A percentile compares a stretch with the other conserved stretches of the same genome.
Conservation (phyloP, 2,888 invertebrate genomes). For the Drosophila nigritarsus region DNA sequence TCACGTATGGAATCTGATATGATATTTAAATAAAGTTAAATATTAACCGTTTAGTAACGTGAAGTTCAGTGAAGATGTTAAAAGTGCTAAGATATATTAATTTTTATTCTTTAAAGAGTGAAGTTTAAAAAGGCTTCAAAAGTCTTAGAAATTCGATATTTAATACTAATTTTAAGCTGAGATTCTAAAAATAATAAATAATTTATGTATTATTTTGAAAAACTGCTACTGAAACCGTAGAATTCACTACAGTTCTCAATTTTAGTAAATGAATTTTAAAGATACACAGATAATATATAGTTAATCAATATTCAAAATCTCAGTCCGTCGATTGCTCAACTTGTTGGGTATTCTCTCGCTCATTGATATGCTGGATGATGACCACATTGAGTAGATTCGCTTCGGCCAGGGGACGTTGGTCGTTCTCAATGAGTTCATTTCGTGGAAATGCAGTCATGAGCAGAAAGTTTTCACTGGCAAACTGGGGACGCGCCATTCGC, state of each 20-base stretch:
- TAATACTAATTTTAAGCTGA: neutral
- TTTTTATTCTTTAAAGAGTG: neutral
- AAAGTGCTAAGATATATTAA: neutral
- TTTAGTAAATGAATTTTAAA: neutral
- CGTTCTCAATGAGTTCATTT: conserved; percentile 45
- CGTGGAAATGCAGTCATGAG: conserved; percentile 64
- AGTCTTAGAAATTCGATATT: neutral
- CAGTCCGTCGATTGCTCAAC: neutral
- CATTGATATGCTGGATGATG: conserved; percentile 63
- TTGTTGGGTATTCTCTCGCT: conserved; percentile 13
- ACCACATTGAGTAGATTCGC: conserved; percentile 65
- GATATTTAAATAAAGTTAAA: neutral
- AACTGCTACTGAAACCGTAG: neutral
- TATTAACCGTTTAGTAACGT: neutral
- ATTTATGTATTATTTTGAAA: neutral
- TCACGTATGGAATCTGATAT: conserved; percentile 82
- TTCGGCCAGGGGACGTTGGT: conserved; percentile 54
- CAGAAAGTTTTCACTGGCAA: conserved; percentile 36
- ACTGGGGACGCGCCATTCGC: conserved; percentile 58
- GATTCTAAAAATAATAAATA: neutral
- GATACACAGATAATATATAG: neutral
- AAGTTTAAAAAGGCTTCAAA: neutral
- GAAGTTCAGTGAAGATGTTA: neutral
- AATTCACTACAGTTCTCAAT: neutral
- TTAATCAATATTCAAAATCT: neutral